These are phyloP conservation scores for Thera obeliscata DNA, from an alignment of 2,888 invertebrate species.

Conservation along the genomic window DNA sequence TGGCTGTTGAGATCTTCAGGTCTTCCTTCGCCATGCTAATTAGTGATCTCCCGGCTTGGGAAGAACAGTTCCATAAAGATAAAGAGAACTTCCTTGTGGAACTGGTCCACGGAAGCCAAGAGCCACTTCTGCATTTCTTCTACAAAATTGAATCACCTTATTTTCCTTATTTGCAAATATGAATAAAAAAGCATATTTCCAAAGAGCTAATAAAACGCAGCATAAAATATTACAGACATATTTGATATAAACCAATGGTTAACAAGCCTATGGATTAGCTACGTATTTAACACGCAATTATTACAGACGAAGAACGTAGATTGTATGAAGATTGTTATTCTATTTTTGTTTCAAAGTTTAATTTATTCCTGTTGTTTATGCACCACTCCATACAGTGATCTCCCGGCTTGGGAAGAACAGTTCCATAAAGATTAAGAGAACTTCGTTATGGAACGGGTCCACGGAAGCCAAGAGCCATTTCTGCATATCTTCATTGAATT, in stretches of 20 bases:
- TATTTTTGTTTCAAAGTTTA: too few relatives aligned
- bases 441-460: slow-evolving; percentile 29
- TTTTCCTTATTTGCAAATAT: too few relatives aligned
- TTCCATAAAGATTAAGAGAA: slow-evolving; percentile 24
- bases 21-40: neutral
- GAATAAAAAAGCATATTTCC: too few relatives aligned
- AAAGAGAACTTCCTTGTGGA: slow-evolving; percentile 22
- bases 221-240: too few relatives aligned
- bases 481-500: neutral
- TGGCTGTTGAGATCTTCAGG: neutral
- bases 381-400: neutral
- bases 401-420: slow-evolving; percentile 23
- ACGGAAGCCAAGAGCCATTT: slow-evolving; percentile 10
- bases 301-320: too few relatives aligned
- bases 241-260: too few relatives aligned
- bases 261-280: too few relatives aligned
- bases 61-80: slow-evolving; percentile 31
- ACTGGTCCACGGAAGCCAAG: slow-evolving; percentile 17
- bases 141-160: too few relatives aligned
- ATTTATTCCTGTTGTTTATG: neutral
- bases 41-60: slow-evolving; percentile 6
- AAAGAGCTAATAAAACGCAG: too few relatives aligned
- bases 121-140: too few relatives aligned
- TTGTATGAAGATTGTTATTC: too few relatives aligned
- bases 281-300: too few relatives aligned